Conservation (phyloP, 2,888 invertebrate species). For the Ommatoiulus sabulosus region DNA sequence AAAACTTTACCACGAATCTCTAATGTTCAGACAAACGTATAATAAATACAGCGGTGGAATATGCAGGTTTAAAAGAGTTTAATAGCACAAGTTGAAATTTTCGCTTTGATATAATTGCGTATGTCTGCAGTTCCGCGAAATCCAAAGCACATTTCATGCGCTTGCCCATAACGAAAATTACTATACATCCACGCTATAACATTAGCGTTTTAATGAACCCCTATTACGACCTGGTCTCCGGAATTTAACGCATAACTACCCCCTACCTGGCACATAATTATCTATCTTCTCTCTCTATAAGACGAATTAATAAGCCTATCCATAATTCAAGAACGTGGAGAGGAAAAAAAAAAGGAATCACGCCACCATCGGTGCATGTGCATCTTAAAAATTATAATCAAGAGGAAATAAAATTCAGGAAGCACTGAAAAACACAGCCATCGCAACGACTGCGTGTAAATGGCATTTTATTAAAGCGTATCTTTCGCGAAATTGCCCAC, state of each 20-base stretch:
- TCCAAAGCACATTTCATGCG: neutral
- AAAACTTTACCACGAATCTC: neutral
- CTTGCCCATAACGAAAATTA: slow-evolving; percentile 30
- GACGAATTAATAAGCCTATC: slow-evolving; percentile 23
- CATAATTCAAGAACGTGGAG: neutral
- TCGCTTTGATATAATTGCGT: neutral
- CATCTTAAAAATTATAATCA: slow-evolving; percentile 38
- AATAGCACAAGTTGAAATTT: neutral
- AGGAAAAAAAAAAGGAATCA: neutral
- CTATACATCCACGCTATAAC: neutral
- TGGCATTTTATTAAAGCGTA: slow-evolving; percentile 29
- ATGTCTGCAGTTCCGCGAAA: neutral
- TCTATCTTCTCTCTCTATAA: slow-evolving; percentile 21
- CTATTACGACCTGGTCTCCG: slow-evolving; percentile 27
- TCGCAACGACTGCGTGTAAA: slow-evolving; percentile 6
- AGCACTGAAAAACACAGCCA: neutral
- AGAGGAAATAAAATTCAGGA: slow-evolving; percentile 36
- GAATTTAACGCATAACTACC: slow-evolving; percentile 26
- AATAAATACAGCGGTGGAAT: neutral
- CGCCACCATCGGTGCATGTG: neutral
- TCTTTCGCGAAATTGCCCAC: neutral
- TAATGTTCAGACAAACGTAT: neutral
- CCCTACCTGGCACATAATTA: slow-evolving; percentile 8
- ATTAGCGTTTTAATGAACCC: slow-evolving; percentile 35
- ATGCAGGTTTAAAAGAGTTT: neutral